Evolutionary conservation across 1,140 invertebrate species (phyloP).

Genomic region (Oppia nitens): DNA sequence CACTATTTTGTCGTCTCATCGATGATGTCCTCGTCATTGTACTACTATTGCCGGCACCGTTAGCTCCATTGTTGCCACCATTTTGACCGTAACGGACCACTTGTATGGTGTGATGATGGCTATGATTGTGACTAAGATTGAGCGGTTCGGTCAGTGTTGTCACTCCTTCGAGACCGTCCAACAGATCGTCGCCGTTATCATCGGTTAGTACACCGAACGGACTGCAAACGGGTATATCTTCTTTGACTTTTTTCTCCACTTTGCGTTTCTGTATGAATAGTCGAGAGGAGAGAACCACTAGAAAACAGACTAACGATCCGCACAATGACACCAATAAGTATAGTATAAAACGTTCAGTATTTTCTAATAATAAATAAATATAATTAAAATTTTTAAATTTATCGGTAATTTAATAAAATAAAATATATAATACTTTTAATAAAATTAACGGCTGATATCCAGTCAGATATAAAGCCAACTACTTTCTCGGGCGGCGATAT

Average conservation of each 20-base stretch:
- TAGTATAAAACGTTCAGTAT: conserved; percentile 55
- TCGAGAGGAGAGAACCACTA: conserved; percentile 45
- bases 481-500: conserved; percentile 21
- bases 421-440: conserved; percentile 36
- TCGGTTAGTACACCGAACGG: background rate
- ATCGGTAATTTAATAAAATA: background rate
- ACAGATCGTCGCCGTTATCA: background rate
- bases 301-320: conserved; percentile 44
- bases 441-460: conserved; percentile 40
- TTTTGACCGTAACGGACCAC: background rate
- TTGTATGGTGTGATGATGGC: background rate
- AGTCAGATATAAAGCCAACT: conserved; percentile 43
- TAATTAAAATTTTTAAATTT: conserved; percentile 3
- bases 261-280: conserved; percentile 42
- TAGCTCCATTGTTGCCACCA: background rate
- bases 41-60: background rate
- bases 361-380: conserved; percentile 37
- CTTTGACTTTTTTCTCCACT: conserved; percentile 36
- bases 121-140: background rate
- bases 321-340: conserved; percentile 53
- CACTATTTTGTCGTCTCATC: background rate
- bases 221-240: background rate
- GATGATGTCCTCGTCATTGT: background rate
- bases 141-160: background rate
- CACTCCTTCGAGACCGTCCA: background rate